Evolutionary conservation across 2,888 invertebrate genomes (phyloP), one percentile per base, ranked within the genome.

Genomic region (Synanthedon myopaeformis): DNA sequence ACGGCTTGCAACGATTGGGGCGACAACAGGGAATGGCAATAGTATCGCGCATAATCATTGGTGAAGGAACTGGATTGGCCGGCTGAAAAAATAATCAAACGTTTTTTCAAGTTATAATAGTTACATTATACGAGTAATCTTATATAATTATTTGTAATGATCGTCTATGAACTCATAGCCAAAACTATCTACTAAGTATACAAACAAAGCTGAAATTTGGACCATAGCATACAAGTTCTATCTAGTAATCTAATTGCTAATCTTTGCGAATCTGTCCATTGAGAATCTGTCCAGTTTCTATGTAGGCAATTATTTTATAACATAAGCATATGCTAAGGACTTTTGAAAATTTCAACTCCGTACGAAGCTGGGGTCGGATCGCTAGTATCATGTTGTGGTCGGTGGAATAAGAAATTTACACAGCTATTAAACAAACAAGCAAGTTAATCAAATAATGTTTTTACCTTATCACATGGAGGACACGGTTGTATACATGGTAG

Each of bases 11-110:
- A 58, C 89, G 76, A 61, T 83, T 82, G 1, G 87, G 84, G 58
- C 78, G 83, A 76, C 87, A 90, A 79, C 74, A 84, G 56, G 80
- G 90, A 62, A 88, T 89, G 57, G 82, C 90, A 60, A 79, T 79
- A 55, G 76, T 71, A 19, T 82, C 76, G 52, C 74, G 74, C 8
- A 78, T 35, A 1, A 66, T 66, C 1, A 51, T 50, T 2, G 77
- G 74, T 59, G 68, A 62, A 61, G 78, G 71, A 2, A 76, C 66
- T 4, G 67, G 71, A 11, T 61, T 72, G 11, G 56, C 51, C 6
- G 80, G 79, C 81, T 79, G 66, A 12, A 65, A 69, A 56, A 23
- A 59, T 51, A 49, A 56, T 42, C 19, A 35, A 35, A 35, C 35
- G 2, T 35, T 17, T 17, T 17, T 17, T 8, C 6, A 35, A n/a